Evolutionary conservation across 2,113 vertebrate genomes (phyloP).

Genomic region (Saguinus midas): DNA sequence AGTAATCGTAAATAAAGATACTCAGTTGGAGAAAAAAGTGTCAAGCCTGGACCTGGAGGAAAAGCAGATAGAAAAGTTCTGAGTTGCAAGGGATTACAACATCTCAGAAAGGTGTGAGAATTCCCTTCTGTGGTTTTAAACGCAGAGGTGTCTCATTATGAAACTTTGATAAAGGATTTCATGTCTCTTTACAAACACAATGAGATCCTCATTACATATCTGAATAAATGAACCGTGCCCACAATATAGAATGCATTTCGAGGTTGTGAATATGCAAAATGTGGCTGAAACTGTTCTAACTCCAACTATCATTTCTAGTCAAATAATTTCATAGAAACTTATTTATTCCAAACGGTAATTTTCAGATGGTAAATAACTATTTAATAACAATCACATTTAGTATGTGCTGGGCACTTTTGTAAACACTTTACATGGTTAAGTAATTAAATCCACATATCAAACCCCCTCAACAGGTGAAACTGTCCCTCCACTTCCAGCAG

Average conservation of each 20-base stretch:
- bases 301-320: background rate
- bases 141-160: slow-evolving; percentile 51
- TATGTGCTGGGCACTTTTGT: background rate
- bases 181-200: background rate
- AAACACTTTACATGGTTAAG: background rate
- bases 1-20: slow-evolving; percentile 45
- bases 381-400: background rate
- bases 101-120: background rate
- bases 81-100: slow-evolving; percentile 63
- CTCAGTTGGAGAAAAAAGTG: background rate
- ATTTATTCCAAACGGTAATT: background rate
- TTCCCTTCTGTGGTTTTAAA: slow-evolving; percentile 37
- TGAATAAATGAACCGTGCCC: background rate
- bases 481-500: background rate
- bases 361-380: background rate
- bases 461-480: background rate
- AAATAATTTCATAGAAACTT: background rate
- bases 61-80: slow-evolving; percentile 3
- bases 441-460: background rate
- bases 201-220: background rate
- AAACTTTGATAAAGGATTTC: background rate
- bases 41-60: background rate
- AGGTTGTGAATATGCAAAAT: background rate
- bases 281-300: background rate
- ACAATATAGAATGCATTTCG: background rate